Percentiles rank a stretch among this genome's conserved stretches.
Conservation (phyloP, 2,797 vertebrate species). For the Sebastes reedi region DNA sequence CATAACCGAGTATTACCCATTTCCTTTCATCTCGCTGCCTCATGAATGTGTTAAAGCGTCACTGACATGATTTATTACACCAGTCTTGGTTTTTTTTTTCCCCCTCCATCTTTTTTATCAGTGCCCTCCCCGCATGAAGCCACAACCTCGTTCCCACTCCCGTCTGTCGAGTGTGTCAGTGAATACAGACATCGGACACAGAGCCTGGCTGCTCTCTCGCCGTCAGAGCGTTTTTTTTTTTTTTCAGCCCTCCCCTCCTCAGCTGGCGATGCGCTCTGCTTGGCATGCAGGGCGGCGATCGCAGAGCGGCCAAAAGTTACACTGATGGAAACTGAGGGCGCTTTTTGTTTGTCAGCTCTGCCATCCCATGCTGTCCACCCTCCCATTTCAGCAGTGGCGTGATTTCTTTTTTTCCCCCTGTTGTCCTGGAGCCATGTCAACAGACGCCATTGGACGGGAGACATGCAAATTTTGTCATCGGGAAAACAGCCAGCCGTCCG, state of each 20-base stretch:
- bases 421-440: conserved; percentile 41
- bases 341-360: conserved; percentile 58
- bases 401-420: not conserved
- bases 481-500: conserved; percentile 11
- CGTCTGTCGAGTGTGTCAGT: conserved; percentile 48
- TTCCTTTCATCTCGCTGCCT: conserved; percentile 46
- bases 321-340: conserved; percentile 52
- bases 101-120: conserved; percentile 7
- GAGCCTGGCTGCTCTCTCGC: conserved; percentile 19
- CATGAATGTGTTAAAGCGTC: conserved; percentile 61
- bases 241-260: not conserved
- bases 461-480: conserved; percentile 37
- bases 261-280: conserved; percentile 52
- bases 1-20: conserved; percentile 13
- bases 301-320: conserved; percentile 62
- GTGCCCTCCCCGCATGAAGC: conserved; percentile 36
- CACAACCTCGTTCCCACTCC: conserved; percentile 43
- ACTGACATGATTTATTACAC: conserved; percentile 57
- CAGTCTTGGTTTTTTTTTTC: not conserved
- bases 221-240: not conserved
- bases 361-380: conserved; percentile 42
- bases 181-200: conserved; percentile 48
- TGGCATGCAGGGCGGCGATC: conserved; percentile 60
- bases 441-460: conserved; percentile 49
- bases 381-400: conserved; percentile 32